Evolutionary conservation across 2,888 invertebrate genomes (phyloP), one percentile per base, ranked within the genome.

Genomic region (Globia sparganii): DNA sequence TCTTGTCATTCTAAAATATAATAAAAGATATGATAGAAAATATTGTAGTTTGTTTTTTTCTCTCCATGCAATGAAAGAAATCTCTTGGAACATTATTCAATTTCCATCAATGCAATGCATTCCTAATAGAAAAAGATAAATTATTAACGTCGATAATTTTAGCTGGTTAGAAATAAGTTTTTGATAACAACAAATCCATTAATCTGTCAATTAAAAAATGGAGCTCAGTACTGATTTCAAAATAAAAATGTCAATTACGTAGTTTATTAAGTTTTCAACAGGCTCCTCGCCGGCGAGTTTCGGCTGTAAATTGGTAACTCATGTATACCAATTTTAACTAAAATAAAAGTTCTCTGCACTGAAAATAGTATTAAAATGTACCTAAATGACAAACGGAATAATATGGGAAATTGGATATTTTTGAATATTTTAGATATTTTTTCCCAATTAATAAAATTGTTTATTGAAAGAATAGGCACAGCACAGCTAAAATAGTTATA

Each of bases 201-300:
- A 28, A 9, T 4, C 1, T 18, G 37, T 65, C n/a, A 25, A 81
- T 58, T 40, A 4, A 1, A 34, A n/a, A 49, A n/a, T 31, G 3
- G 3, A 56, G 11, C n/a, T 8, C 34, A 15, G 5, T n/a, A 31
- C 21, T 37, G 18, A 31, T 58, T 58, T 58, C 0, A 4, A 21
- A 64, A n/a, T 34, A 34, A 59, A 49, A 66, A 65, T 40, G 28
- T 65, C 81, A 46, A 46, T 6, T 31, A 2, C 28, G 72, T 53
- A 43, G n/a, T 15, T 49, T 18, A 80, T 81, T 65, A 65, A 49
- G 18, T 49, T 15, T 62, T 75, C 5, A 46, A 81, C 64, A 74
- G 49, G n/a, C 28, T 11, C 1, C 11, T 13, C 9, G 46, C 0
- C 8, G 28, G 49, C 28, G 21, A 28, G 13, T 34, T 59, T 58